A percentile compares a stretch with the other conserved stretches of the same genome.
Evolutionary conservation across 2,888 invertebrate species (phyloP).

Genomic region (Cryptocheilus praepositus): DNA sequence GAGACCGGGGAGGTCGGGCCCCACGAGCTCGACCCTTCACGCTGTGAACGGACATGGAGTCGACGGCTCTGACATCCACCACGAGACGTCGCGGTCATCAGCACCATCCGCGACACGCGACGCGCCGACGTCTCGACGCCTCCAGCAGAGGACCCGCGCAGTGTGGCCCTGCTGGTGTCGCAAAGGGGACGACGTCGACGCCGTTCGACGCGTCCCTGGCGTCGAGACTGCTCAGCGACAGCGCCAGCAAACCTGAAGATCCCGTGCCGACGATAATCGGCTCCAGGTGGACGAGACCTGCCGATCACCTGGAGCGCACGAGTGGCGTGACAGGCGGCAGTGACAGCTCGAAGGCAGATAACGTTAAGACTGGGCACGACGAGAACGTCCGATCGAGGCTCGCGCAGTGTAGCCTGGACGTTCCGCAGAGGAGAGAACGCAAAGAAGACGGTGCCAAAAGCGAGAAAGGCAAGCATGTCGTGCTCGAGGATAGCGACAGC

Average conservation of each 20-base stretch:
- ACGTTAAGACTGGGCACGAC: neutral
- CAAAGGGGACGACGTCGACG: conserved; percentile 24
- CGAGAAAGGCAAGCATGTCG: neutral
- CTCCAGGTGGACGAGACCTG: no score
- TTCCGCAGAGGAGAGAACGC: neutral
- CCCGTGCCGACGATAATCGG: no score
- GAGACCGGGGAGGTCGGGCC: conserved; percentile 61
- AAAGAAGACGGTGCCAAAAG: neutral
- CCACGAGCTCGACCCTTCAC: neutral
- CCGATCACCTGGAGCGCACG: no score
- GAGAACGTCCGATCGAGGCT: conserved; percentile 62
- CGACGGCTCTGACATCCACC: conserved; percentile 58
- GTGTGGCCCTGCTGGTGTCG: conserved; percentile 71
- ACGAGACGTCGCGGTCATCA: conserved; percentile 72
- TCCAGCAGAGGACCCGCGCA: conserved; percentile 74
- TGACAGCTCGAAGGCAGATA: neutral
- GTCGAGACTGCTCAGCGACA: conserved; percentile 1
- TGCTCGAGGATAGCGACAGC: neutral
- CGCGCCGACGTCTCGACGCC: conserved; percentile 67
- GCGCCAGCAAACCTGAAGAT: no score
- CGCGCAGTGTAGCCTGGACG: conserved; percentile 72
- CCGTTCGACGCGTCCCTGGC: conserved; percentile 23
- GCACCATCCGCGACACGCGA: conserved; percentile 71
- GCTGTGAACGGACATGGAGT: neutral
- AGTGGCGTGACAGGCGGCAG: no score